Percentiles rank a stretch among this genome's conserved stretches.
These are phyloP conservation scores for Eumaeus atala DNA, from an alignment of 1,140 invertebrate species.

Conservation along the genomic window DNA sequence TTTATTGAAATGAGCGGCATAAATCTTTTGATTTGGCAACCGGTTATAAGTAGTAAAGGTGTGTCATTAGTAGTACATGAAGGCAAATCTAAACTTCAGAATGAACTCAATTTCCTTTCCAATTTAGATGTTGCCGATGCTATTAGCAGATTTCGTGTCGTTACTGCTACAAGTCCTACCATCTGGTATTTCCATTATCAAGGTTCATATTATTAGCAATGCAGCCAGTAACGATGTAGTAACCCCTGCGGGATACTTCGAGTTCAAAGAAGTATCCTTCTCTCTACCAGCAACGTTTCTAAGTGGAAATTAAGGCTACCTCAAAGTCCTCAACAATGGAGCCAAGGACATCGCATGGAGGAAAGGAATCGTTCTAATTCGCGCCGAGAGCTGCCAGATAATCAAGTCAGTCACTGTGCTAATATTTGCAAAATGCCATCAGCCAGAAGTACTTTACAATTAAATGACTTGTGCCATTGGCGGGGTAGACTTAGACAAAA, in stretches of 20 bases:
- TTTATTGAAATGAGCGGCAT: conserved; percentile 1
- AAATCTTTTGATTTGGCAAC: background rate
- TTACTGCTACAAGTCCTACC: background rate
- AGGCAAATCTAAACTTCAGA: background rate
- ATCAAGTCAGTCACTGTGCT: background rate
- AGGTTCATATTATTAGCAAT: no score
- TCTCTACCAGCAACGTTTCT: background rate
- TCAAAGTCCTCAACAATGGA: no score
- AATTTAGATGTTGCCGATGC: background rate
- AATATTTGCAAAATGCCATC: background rate
- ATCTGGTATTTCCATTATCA: background rate
- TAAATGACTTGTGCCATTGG: background rate
- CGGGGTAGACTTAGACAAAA: background rate
- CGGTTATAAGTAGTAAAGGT: background rate
- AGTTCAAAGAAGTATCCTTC: no score
- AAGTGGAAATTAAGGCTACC: no score
- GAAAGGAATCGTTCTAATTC: conserved; percentile 5
- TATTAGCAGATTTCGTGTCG: background rate
- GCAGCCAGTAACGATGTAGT: no score
- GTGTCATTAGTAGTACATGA: background rate
- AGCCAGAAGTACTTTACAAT: background rate
- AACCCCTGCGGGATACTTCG: no score
- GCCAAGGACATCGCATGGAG: conserved; percentile 4
- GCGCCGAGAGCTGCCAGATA: conserved; percentile 14
- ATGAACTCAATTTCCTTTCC: background rate